Evolutionary conservation across 2,113 vertebrate genomes (phyloP).

Genomic region (Peromyscus polionotus): DNA sequence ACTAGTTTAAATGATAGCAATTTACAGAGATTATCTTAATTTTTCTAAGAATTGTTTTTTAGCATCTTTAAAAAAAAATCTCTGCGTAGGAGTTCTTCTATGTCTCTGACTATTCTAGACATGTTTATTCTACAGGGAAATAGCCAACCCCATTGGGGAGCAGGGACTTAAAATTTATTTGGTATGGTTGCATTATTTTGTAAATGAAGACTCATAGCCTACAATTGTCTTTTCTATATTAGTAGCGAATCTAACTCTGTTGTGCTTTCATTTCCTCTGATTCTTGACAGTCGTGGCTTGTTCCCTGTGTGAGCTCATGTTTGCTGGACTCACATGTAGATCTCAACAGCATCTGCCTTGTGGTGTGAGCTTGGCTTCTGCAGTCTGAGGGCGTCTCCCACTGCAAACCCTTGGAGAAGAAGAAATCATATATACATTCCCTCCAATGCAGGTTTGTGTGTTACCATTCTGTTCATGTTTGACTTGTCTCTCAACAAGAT

Average conservation of each 20-base stretch:
- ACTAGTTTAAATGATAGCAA: conserved; percentile 32
- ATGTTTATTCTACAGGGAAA: neutral
- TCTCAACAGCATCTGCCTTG: neutral
- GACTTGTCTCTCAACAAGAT: neutral
- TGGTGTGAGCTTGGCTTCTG: neutral
- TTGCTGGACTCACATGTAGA: neutral
- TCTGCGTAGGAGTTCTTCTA: neutral
- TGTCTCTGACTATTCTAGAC: conserved; percentile 29
- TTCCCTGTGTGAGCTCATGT: neutral
- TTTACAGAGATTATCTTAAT: conserved; percentile 28
- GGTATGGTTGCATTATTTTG: neutral
- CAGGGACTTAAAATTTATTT: neutral
- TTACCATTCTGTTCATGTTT: neutral
- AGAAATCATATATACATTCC: neutral
- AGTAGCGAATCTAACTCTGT: neutral
- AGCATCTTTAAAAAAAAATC: neutral
- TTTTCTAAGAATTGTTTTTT: conserved; percentile 15
- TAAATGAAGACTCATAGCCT: neutral
- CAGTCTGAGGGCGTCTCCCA: neutral
- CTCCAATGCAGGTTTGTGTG: neutral
- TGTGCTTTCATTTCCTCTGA: neutral
- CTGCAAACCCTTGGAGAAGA: neutral
- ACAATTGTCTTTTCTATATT: neutral
- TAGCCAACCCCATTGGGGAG: too few relatives aligned
- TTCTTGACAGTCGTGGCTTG: neutral